A percentile compares a stretch with the other conserved stretches of the same genome.
These are phyloP conservation scores for Pecten maximus DNA, from an alignment of 2,888 invertebrate genomes.

Conservation along the genomic window DNA sequence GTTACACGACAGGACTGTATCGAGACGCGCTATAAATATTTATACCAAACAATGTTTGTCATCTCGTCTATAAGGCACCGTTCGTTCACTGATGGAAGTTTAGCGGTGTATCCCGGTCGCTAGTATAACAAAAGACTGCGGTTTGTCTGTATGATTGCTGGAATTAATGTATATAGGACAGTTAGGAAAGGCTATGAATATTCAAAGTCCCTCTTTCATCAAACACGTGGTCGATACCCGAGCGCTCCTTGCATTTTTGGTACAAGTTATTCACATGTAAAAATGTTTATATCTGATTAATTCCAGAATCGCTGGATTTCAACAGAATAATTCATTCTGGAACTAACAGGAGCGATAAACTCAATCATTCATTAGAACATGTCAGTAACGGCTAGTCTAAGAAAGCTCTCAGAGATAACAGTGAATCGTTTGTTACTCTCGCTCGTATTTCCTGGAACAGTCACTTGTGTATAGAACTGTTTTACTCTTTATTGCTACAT, in stretches of 20 bases:
- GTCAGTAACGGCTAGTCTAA: neutral
- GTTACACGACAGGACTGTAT: neutral
- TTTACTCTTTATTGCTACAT: neutral
- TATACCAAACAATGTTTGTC: neutral
- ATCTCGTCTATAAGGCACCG: neutral
- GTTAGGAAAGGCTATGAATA: neutral
- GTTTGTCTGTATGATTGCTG: neutral
- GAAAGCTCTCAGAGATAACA: neutral
- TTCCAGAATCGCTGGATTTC: neutral
- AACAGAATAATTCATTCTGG: neutral
- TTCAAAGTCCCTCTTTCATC: neutral
- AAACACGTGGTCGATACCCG: neutral
- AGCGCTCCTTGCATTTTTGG: neutral
- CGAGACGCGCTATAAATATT: constrained; percentile 13
- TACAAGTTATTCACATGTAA: constrained; percentile 23
- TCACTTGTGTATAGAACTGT: neutral
- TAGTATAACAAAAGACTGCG: neutral
- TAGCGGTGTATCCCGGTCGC: neutral
- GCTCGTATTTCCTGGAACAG: neutral
- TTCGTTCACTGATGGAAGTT: neutral
- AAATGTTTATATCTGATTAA: neutral
- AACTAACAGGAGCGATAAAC: neutral
- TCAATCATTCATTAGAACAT: neutral
- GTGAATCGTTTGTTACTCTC: neutral
- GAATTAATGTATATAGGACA: constrained; percentile 20